Conservation (phyloP, 2,113 vertebrate genomes). For the Hippocampus zosterae region DNA sequence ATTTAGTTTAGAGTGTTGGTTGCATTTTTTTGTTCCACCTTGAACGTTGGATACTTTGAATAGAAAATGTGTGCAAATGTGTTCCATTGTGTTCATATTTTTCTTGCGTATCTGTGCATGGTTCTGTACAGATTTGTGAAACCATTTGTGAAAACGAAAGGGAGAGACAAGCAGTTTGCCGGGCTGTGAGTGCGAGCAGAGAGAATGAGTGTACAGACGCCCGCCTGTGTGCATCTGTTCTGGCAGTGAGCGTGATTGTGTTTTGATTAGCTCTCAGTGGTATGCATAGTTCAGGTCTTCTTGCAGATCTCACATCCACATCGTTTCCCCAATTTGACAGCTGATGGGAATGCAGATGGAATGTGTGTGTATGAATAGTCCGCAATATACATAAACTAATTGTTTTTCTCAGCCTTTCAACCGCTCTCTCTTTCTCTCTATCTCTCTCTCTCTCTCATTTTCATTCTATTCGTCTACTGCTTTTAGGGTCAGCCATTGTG, state of each 20-base stretch:
- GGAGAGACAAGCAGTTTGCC: conserved; percentile 33
- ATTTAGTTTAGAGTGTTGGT: conserved; percentile 43
- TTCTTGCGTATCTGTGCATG: conserved; percentile 46
- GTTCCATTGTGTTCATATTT: conserved; percentile 58
- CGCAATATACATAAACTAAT: conserved; percentile 71
- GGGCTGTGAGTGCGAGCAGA: conserved; percentile 42
- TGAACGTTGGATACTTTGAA: conserved; percentile 43
- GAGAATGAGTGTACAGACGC: conserved; percentile 39
- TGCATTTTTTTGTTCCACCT: conserved; percentile 36
- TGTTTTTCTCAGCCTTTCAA: conserved; percentile 55
- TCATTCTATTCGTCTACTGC: conserved; percentile 31
- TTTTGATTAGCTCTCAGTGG: conserved; percentile 73
- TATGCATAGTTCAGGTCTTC: conserved; percentile 57
- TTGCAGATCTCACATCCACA: conserved; percentile 61
- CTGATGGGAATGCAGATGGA: conserved; percentile 73
- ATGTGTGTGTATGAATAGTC: conserved; percentile 67
- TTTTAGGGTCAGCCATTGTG: conserved; percentile 35
- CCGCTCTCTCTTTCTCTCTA: conserved; percentile 32
- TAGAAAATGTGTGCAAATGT: conserved; percentile 36
- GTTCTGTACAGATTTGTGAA: conserved; percentile 53
- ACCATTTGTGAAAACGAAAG: conserved; percentile 7
- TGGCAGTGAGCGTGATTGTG: conserved; percentile 67
- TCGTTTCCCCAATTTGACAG: conserved; percentile 73
- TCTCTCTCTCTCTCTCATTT: conserved; percentile 27
- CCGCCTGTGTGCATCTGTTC: conserved; percentile 47